Percentiles rank a stretch among this genome's conserved stretches.
phyloP scores from a whole-genome alignment of 2,888 invertebrate genomes.

The Parasteatoda lunata region DNA sequence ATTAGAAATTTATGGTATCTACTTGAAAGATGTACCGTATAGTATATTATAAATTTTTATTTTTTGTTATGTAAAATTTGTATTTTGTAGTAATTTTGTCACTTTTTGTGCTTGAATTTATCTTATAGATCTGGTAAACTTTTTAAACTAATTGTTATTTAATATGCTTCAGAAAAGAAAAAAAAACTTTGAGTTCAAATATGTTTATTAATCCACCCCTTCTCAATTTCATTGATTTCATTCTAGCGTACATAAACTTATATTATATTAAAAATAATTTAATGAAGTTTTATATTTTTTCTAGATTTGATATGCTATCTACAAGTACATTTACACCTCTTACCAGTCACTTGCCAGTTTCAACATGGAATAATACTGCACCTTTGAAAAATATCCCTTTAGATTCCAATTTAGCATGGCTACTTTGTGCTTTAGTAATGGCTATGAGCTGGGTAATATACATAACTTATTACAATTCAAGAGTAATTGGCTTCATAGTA shows the following conservation, averaged over 20 bases:
- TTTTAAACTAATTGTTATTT: no score
- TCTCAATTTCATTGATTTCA: neutral
- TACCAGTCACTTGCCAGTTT: constrained; percentile 37
- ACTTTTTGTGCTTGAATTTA: no score
- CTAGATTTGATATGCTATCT: constrained; percentile 43
- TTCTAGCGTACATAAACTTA: neutral
- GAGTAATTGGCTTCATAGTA: constrained; percentile 90
- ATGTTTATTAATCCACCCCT: no score
- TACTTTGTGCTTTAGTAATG: constrained; percentile 86
- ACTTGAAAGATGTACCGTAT: no score
- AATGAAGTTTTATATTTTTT: neutral
- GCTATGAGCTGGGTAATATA: constrained; percentile 94
- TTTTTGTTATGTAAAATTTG: no score
- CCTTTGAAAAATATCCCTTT: constrained; percentile 69
- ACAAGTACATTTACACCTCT: constrained; percentile 37
- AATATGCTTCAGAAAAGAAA: no score
- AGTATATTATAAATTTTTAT: no score
- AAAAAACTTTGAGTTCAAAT: no score
- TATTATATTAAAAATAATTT: no score
- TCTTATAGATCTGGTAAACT: no score
- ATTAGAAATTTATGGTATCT: no score
- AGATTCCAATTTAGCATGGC: constrained; percentile 80
- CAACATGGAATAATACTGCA: constrained; percentile 64
- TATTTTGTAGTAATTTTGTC: no score
- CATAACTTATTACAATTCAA: constrained; percentile 94